Evolutionary conservation across 2,797 vertebrate species (phyloP).

Genomic region (Phalloptychus januarius): DNA sequence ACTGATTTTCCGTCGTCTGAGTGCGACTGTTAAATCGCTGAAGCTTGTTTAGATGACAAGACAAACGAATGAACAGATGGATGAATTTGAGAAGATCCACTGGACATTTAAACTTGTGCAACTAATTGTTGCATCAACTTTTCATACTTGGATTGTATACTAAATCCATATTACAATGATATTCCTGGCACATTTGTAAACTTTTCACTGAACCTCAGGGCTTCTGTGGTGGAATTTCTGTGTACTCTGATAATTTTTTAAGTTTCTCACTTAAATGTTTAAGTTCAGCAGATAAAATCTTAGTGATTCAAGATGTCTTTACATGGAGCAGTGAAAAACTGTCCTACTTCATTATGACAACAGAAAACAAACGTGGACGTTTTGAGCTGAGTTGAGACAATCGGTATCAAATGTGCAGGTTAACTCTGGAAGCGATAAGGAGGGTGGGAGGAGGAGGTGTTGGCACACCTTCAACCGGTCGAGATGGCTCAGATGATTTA

Average conservation of each 20-base stretch:
- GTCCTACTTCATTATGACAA: constrained; percentile 13
- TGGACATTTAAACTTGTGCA: neutral
- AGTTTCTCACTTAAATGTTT: neutral
- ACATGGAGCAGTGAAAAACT: neutral
- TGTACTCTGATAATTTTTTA: neutral
- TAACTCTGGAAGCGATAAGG: constrained; percentile 20
- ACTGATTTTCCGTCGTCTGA: neutral
- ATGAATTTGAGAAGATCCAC: neutral
- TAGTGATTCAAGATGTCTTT: neutral
- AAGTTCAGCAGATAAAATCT: neutral
- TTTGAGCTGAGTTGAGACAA: constrained; percentile 48
- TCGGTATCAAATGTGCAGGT: constrained; percentile 34
- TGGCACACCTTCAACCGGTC: constrained; percentile 30
- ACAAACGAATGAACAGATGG: neutral
- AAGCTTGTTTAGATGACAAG: neutral
- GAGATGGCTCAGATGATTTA: constrained; percentile 10
- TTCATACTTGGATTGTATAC: too few species aligned
- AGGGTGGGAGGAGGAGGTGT: constrained; percentile 10
- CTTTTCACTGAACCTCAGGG: neutral
- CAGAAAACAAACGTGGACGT: constrained; percentile 18
- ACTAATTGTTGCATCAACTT: neutral
- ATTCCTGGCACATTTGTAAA: neutral
- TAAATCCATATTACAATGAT: neutral
- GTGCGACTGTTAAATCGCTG: neutral
- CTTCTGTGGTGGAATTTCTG: neutral